Conservation (phyloP, 2,113 vertebrate species). For the Clarias macrocephalus region DNA sequence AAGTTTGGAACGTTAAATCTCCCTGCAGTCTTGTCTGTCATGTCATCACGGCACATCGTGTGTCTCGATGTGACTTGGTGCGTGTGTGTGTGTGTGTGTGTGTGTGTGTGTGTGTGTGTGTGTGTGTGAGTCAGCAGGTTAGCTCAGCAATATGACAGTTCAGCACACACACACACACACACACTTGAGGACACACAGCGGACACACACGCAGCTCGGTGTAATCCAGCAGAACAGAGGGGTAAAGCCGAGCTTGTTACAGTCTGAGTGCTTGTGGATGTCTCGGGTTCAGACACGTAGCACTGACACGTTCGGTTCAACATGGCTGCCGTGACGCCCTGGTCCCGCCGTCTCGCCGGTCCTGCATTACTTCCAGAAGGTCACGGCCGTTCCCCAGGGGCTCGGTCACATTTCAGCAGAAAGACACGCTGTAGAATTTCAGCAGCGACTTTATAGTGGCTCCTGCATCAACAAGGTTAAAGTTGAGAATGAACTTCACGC, state of each 20-base stretch:
- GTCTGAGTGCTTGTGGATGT: background rate
- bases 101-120: background rate
- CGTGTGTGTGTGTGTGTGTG: too few species aligned
- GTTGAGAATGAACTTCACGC: background rate
- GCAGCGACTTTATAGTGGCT: background rate
- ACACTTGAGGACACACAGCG: background rate
- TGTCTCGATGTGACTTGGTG: background rate
- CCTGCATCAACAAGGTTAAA: background rate
- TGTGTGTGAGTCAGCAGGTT: background rate
- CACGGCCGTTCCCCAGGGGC: background rate
- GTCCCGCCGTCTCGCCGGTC: background rate
- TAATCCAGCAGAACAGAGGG: conserved; percentile 18
- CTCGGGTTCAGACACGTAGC: background rate
- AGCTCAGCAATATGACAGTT: background rate
- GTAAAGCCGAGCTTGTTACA: background rate
- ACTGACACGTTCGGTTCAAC: background rate
- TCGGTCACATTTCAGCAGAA: background rate
- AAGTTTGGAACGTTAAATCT: background rate
- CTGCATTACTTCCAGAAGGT: conserved; percentile 20
- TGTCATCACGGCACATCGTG: background rate
- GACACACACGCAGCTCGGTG: background rate
- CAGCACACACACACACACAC: background rate
- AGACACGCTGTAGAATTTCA: background rate
- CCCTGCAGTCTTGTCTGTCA: background rate
- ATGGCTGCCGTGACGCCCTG: background rate